These are phyloP conservation scores for Vanessa cardui DNA, from an alignment of 2,888 invertebrate species.

Conservation along the genomic window DNA sequence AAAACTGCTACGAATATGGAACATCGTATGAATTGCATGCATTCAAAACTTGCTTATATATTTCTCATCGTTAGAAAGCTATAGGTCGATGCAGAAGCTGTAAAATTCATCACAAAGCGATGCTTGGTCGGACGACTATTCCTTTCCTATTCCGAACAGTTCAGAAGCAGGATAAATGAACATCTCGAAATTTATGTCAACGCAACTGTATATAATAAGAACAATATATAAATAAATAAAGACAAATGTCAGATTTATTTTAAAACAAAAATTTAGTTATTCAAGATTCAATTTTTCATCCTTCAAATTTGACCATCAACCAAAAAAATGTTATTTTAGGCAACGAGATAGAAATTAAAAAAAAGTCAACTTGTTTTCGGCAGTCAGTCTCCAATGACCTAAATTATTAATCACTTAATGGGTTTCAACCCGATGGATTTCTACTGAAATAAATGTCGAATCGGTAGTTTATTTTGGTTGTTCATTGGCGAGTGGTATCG, in stretches of 20 bases:
- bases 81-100: slow-evolving; percentile 67
- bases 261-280: background rate
- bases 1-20: background rate
- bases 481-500: slow-evolving; percentile 17
- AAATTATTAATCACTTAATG: slow-evolving; percentile 42
- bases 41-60: background rate
- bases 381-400: slow-evolving; percentile 28
- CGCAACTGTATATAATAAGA: too few relatives aligned
- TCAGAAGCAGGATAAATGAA: background rate
- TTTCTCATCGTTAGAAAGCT: slow-evolving; percentile 42
- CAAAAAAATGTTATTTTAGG: too few relatives aligned
- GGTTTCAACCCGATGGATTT: slow-evolving; percentile 30
- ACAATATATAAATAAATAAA: too few relatives aligned
- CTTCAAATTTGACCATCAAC: too few relatives aligned
- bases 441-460: slow-evolving; percentile 34
- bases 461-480: slow-evolving; percentile 28
- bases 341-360: too few relatives aligned
- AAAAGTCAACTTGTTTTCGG: slow-evolving; percentile 22
- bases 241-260: background rate
- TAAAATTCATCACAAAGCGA: slow-evolving; percentile 41
- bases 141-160: slow-evolving; percentile 1
- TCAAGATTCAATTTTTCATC: too few relatives aligned
- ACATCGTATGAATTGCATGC: background rate
- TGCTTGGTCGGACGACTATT: slow-evolving; percentile 19
- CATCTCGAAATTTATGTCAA: background rate